phyloP scores from a whole-genome alignment of 1,140 invertebrate species.

The Platorchestia sp. region DNA sequence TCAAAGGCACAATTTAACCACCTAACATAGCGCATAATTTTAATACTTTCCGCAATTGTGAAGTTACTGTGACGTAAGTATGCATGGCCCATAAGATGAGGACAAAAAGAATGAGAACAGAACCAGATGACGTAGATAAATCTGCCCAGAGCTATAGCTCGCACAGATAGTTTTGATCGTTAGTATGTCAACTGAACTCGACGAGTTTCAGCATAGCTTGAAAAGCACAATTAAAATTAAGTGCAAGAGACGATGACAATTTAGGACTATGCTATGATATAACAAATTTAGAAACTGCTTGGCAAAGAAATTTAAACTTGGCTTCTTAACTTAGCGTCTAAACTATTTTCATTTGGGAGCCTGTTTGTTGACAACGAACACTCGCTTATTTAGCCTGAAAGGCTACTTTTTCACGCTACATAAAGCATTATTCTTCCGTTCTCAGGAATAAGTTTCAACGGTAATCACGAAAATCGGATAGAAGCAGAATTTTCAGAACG shows the following conservation, averaged over 20 bases:
- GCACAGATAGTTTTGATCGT: not conserved
- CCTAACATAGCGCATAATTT: not conserved
- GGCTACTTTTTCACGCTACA: no score
- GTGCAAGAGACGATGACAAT: no score
- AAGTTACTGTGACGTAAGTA: not conserved
- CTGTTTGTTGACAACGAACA: no score
- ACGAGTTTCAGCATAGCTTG: not conserved
- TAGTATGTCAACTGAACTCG: not conserved
- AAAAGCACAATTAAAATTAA: not conserved
- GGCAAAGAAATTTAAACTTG: not conserved
- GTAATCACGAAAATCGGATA: no score
- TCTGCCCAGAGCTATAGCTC: not conserved
- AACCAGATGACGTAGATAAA: not conserved
- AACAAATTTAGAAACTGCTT: not conserved
- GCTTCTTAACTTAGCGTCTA: no score
- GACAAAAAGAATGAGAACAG: not conserved
- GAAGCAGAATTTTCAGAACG: no score
- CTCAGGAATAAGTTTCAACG: no score
- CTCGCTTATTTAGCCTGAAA: no score
- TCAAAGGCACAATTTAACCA: not conserved
- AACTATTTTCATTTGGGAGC: no score
- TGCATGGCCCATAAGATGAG: not conserved
- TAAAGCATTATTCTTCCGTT: no score
- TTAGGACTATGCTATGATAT: no score
- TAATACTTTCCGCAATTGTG: not conserved